Percentiles rank a stretch among this genome's conserved stretches.
phyloP scores from a whole-genome alignment of 2,888 invertebrate species.

The Atrina japonica region DNA sequence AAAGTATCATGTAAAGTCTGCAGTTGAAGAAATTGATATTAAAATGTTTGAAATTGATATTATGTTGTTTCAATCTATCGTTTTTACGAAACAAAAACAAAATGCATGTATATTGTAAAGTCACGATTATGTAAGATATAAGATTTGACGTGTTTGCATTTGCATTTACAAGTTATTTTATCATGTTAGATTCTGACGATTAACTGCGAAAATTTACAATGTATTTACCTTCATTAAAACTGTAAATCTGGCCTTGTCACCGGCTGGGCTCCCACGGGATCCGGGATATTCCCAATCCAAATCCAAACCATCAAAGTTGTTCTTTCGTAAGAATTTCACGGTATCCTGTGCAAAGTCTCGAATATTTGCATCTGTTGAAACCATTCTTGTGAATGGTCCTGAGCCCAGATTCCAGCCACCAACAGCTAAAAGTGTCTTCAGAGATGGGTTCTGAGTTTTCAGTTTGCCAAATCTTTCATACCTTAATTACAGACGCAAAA shows the following conservation, averaged over 20 bases:
- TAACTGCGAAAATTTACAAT: too few species aligned
- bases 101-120: too few species aligned
- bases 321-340: conserved; percentile 63
- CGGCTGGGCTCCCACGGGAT: conserved; percentile 72
- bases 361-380: conserved; percentile 57
- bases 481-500: too few species aligned
- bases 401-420: conserved; percentile 98
- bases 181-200: too few species aligned
- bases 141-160: too few species aligned
- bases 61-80: too few species aligned
- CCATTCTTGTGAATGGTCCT: conserved; percentile 81
- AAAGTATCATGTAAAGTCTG: background rate
- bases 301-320: conserved; percentile 91
- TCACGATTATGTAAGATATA: too few species aligned
- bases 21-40: too few species aligned
- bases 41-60: too few species aligned
- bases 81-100: too few species aligned
- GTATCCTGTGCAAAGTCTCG: conserved; percentile 63
- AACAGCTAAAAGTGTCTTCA: conserved; percentile 91
- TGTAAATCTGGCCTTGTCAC: conserved; percentile 68
- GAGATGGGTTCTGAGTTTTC: conserved; percentile 85
- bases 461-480: conserved; percentile 91
- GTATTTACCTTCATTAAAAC: conserved; percentile 63
- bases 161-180: too few species aligned
- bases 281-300: conserved; percentile 96